Evolutionary conservation across 2,888 invertebrate species (phyloP).

Genomic region (Charanyca ferruginea): DNA sequence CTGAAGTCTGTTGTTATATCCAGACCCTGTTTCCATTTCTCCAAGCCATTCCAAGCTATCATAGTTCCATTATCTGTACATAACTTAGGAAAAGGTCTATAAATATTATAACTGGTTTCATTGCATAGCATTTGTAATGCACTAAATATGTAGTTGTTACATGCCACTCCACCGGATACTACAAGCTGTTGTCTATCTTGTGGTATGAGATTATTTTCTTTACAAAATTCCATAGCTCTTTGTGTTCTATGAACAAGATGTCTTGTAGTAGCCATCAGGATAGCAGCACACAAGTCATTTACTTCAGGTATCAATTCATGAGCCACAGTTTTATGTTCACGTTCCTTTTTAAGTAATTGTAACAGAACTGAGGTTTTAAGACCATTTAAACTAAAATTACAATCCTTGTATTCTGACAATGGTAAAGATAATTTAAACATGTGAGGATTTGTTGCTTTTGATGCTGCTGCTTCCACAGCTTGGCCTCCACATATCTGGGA

Average conservation of each 20-base stretch:
- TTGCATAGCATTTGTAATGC: slow-evolving; percentile 93
- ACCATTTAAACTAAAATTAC: slow-evolving; percentile 98
- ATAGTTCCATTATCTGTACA: slow-evolving; percentile 99
- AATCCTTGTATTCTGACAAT: slow-evolving; percentile 93
- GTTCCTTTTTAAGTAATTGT: slow-evolving; percentile 92
- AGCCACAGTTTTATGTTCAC: slow-evolving; percentile 90
- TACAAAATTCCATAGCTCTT: slow-evolving; percentile 95
- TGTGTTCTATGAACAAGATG: slow-evolving; percentile 96
- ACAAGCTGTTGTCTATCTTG: slow-evolving; percentile 92
- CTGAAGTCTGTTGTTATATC: slow-evolving; percentile 92
- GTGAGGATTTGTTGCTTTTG: slow-evolving; percentile 92
- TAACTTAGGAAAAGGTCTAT: slow-evolving; percentile 95
- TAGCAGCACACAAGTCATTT: slow-evolving; percentile 96
- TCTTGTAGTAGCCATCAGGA: slow-evolving; percentile 93
- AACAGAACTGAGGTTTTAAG: slow-evolving; percentile 92
- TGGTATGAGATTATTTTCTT: slow-evolving; percentile 92
- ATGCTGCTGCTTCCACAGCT: slow-evolving; percentile 96
- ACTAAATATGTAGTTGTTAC: slow-evolving; percentile 95
- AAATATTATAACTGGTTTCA: slow-evolving; percentile 92
- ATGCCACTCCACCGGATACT: slow-evolving; percentile 99
- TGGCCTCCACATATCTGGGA: slow-evolving; percentile 95
- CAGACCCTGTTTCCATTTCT: slow-evolving; percentile 92
- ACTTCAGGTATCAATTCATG: slow-evolving; percentile 94
- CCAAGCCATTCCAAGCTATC: slow-evolving; percentile 99
- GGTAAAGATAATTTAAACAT: slow-evolving; percentile 93